Base-by-base conservation (phyloP, 1,140 invertebrate species). In the Theocolax elegans region DNA sequence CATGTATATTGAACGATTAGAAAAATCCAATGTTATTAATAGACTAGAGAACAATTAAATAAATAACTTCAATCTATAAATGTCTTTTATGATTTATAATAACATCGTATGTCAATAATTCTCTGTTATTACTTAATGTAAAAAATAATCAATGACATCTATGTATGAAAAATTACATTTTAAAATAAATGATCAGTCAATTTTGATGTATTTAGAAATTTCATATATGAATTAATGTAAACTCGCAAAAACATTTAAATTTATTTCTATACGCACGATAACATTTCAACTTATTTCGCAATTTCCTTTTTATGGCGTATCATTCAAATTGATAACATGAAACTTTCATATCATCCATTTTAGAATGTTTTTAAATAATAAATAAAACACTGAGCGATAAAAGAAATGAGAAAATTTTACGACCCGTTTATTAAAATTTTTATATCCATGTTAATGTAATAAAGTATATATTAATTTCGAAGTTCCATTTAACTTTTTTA, bases 391-490 rank as follows among this genome's bases (percentile, higher is more conserved):
- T 44, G 4, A 9, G 38, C 51, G 51, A 54, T 66, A 54, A 66
- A 54, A 65, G 49, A 66, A 48, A 66, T 31, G 49, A 54, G 25
- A 66, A 44, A 54, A 29, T 54, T 54, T 66, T 44, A 66, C 38
- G 38, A 42, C 2, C 27, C 21, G 23, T 51, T 53, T 66, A 66
- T 66, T 42, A 29, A 42, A 54, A 42, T 54, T 54, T 66, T 44
- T 66, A 64, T 64, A 40, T 27, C 51, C 12, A 10, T 1, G n/a
- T 51, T 64, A 64, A 38, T 64, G 21, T 51, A 64, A 51, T 64
- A 64, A 64, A 64, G 48, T 64, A 51, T 21, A 15, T 40, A 51
- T 63, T 49, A 48, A 46, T 46, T 63, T 29, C 29, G 23, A 63
- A 49, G 27, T 63, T 63, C 49, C 29, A 51, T 51, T 51, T 48